phyloP scores from a whole-genome alignment of 2,797 vertebrate genomes.

The Echeneis naucrates region DNA sequence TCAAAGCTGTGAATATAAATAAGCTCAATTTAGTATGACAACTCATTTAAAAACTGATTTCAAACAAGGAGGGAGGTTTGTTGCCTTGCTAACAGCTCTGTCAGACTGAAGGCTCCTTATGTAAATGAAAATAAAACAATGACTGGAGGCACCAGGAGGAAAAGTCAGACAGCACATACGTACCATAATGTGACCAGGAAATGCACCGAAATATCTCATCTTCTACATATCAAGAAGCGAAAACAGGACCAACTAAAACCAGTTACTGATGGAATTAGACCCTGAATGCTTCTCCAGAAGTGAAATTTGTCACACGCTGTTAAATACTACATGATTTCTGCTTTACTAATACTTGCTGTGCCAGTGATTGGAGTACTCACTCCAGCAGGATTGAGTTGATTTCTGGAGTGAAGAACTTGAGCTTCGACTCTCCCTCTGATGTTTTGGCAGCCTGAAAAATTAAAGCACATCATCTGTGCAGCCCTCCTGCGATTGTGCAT shows the following conservation, averaged over 20 bases:
- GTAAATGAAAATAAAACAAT: background rate
- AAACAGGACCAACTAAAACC: background rate
- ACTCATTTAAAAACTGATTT: background rate
- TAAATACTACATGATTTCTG: background rate
- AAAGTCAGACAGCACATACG: too few relatives aligned
- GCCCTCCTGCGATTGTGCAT: background rate
- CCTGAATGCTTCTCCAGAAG: background rate
- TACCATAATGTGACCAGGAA: background rate
- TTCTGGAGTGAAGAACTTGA: slow-evolving; percentile 92
- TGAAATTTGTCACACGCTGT: background rate
- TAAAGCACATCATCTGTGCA: background rate
- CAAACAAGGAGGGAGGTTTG: background rate
- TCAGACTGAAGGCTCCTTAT: background rate
- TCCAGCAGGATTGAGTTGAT: slow-evolving; percentile 91
- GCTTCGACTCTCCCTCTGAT: slow-evolving; percentile 89
- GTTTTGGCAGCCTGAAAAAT: slow-evolving; percentile 86
- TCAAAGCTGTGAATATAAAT: background rate
- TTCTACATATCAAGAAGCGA: background rate
- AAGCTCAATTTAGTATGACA: background rate
- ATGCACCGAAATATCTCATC: background rate
- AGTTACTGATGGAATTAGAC: background rate
- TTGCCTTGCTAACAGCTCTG: background rate
- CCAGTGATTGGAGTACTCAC: slow-evolving; percentile 82
- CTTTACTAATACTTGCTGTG: background rate
- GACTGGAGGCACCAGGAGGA: too few relatives aligned